Evolutionary conservation across 2,888 invertebrate genomes (phyloP).

Genomic region (Volucella bombylans): DNA sequence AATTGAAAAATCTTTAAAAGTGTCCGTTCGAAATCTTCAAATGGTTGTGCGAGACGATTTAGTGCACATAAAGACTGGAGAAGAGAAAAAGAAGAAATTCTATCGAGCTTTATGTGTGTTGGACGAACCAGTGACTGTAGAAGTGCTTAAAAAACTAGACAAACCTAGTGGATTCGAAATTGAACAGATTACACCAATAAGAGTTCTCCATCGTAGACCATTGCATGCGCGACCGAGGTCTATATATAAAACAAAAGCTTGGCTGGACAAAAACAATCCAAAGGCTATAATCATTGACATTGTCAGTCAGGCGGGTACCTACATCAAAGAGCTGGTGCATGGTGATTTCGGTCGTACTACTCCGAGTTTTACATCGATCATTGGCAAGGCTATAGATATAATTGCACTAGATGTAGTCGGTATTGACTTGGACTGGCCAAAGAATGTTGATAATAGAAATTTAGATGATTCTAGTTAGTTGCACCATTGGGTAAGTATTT

Average conservation of each 20-base stretch:
- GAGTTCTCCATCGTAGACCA: constrained; percentile 94
- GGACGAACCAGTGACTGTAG: constrained; percentile 82
- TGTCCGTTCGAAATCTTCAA: constrained; percentile 86
- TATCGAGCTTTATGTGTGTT: constrained; percentile 91
- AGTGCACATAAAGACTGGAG: constrained; percentile 90
- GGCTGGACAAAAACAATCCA: constrained; percentile 83
- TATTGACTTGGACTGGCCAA: constrained; percentile 90
- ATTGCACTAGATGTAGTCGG: constrained; percentile 94
- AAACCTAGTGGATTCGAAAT: constrained; percentile 84
- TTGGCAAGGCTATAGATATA: constrained; percentile 90
- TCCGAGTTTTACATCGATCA: constrained; percentile 88
- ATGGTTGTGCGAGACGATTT: constrained; percentile 87
- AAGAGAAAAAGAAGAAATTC: constrained; percentile 92
- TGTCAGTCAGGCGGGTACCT: constrained; percentile 95
- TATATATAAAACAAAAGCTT: constrained; percentile 87
- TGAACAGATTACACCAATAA: constrained; percentile 92
- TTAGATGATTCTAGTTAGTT: constrained; percentile 5
- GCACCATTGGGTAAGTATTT: not conserved
- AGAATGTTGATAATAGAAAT: constrained; percentile 77
- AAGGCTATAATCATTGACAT: constrained; percentile 86
- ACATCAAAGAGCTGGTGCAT: constrained; percentile 98
- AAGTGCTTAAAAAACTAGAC: constrained; percentile 84
- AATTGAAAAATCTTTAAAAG: constrained; percentile 84
- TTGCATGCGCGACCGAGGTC: constrained; percentile 87
- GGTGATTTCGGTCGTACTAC: constrained; percentile 95